Percentiles rank a stretch among this genome's conserved stretches.
phyloP scores from a whole-genome alignment of 2,113 vertebrate genomes.

The Anarrhichthys ocellatus region DNA sequence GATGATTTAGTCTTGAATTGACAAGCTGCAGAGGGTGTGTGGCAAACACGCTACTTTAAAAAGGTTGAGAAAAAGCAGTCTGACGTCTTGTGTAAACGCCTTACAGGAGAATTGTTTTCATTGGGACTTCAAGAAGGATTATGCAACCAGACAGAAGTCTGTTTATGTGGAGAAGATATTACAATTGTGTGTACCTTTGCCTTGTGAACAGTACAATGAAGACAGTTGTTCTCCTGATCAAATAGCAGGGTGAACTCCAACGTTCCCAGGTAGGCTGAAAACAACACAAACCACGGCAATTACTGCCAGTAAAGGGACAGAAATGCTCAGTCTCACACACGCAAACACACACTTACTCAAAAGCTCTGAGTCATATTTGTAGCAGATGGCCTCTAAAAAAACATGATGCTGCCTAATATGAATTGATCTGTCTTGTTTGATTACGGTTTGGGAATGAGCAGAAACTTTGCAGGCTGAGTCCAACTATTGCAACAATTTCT shows the following conservation, averaged over 20 bases:
- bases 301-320: slow-evolving; percentile 35
- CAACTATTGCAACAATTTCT: slow-evolving; percentile 15
- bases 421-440: slow-evolving; percentile 75
- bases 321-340: slow-evolving; percentile 10
- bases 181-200: slow-evolving; percentile 89
- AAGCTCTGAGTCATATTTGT: slow-evolving; percentile 65
- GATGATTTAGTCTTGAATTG: slow-evolving; percentile 32
- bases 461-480: slow-evolving; percentile 43
- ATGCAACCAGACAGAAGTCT: slow-evolving; percentile 15
- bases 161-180: slow-evolving; percentile 25
- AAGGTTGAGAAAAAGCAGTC: slow-evolving; percentile 19
- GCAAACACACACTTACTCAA: slow-evolving; percentile 26
- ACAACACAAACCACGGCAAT: slow-evolving; percentile 49
- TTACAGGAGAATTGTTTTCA: slow-evolving; percentile 30
- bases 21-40: slow-evolving; percentile 23
- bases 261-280: slow-evolving; percentile 93
- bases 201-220: slow-evolving; percentile 97
- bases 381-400: slow-evolving; percentile 68
- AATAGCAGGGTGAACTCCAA: slow-evolving; percentile 97
- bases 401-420: slow-evolving; percentile 61
- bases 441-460: slow-evolving; percentile 61
- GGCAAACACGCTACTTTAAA: slow-evolving; percentile 1
- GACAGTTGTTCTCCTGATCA: slow-evolving; percentile 96
- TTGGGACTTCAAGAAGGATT: slow-evolving; percentile 43
- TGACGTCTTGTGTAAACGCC: slow-evolving; percentile 28